Percentiles rank a stretch among this genome's conserved stretches.
Conservation (phyloP, 2,888 invertebrate species). For the Melieria crassipennis region DNA sequence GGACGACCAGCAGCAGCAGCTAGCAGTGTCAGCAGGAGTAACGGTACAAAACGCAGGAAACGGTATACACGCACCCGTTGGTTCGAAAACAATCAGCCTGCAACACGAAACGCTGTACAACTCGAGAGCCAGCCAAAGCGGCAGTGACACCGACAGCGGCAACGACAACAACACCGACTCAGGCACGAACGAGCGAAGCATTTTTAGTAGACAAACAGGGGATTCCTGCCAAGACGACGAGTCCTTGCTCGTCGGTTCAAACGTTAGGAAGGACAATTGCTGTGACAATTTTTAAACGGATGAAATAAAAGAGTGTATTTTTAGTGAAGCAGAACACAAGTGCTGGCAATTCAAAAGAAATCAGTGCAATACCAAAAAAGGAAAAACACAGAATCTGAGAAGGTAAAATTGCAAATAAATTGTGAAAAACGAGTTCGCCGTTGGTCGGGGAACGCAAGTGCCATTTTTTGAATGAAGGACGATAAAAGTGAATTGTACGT, state of each 20-base stretch:
- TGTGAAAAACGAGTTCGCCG: neutral
- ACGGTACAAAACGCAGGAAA: too few species aligned
- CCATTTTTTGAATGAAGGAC: too few species aligned
- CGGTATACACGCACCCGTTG: too few species aligned
- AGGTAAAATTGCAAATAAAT: conserved; percentile 14
- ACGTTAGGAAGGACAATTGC: conserved; percentile 57
- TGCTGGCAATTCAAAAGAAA: conserved; percentile 26
- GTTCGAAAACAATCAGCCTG: too few species aligned
- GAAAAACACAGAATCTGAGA: conserved; percentile 24
- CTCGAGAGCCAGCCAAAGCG: conserved; percentile 8
- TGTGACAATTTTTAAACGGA: conserved; percentile 41
- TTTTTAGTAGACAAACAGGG: conserved; percentile 61
- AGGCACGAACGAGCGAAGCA: conserved; percentile 51
- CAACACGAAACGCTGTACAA: too few species aligned
- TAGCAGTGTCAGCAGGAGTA: conserved; percentile 16
- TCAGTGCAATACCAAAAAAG: conserved; percentile 22
- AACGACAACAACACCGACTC: conserved; percentile 53
- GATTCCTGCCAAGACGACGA: conserved; percentile 63
- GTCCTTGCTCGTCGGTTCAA: conserved; percentile 64
- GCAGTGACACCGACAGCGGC: conserved; percentile 43
- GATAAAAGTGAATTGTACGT: too few species aligned
- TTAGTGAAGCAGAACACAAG: neutral
- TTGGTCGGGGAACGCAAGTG: too few species aligned
- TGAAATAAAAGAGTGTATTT: conserved; percentile 13
- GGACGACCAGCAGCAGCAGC: conserved; percentile 21